Conservation (phyloP, 2,888 invertebrate genomes). For the Phrixothrix hirtus region DNA sequence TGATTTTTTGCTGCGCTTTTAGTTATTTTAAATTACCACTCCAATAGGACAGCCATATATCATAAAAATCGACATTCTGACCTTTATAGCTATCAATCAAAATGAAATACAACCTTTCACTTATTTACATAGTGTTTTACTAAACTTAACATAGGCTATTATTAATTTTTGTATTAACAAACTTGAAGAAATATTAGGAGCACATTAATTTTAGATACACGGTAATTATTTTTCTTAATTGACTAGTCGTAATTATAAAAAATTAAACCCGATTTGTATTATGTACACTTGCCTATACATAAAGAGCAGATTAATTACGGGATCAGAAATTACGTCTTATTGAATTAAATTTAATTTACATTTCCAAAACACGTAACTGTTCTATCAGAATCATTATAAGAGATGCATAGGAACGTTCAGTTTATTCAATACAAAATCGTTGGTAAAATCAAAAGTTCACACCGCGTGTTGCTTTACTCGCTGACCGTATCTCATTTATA, state of each 20-base stretch:
- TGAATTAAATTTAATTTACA: too few species aligned
- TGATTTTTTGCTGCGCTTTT: conserved; percentile 8
- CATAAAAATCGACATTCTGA: conserved; percentile 16
- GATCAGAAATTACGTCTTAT: too few species aligned
- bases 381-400: too few species aligned
- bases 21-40: conserved; percentile 13
- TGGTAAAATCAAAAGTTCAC: too few species aligned
- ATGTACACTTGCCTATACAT: neutral
- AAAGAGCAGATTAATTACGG: neutral
- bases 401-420: too few species aligned
- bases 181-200: neutral
- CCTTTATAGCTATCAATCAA: conserved; percentile 18
- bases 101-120: conserved; percentile 13
- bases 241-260: neutral
- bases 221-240: neutral
- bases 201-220: neutral
- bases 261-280: neutral
- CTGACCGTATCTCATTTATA: too few species aligned
- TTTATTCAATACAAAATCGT: too few species aligned
- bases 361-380: too few species aligned
- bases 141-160: neutral
- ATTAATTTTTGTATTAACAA: neutral
- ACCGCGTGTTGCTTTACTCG: too few species aligned
- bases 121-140: conserved; percentile 18
- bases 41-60: conserved; percentile 10